Evolutionary conservation across 2,888 invertebrate species (phyloP), one percentile per base, ranked within the genome.

Genomic region (Pammene fasciana): DNA sequence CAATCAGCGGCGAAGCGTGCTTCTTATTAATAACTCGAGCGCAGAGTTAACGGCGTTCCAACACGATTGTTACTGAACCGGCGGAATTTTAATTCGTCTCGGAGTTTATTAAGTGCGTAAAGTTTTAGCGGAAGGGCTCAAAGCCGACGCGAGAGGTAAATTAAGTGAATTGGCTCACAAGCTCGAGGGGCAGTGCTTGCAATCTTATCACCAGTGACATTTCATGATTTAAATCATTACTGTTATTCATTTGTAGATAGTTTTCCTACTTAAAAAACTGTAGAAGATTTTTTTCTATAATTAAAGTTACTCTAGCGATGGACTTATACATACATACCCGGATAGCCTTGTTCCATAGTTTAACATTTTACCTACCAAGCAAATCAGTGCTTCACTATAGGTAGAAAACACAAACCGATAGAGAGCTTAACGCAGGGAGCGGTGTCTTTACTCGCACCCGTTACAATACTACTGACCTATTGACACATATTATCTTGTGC

Each of bases 41-140:
- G 86, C 88, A 86, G 87, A 88, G 88, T 85, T 87, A 86, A 86
- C 86, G 82, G 86, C 85, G 85, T 86, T 87, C 88, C 85, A 75
- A 87, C 89, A 88, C 84, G 89, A 88, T 88, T 89, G 88, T 88
- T 88, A 84, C 88, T 86, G 87, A 89, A 86, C 90, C 87, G 84
- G 84, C 83, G 89, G 90, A 90, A 90, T 91, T 92, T 92, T 91
- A 92, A 92, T 90, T 90, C 87, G 85, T 82, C 86, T 82, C 81
- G 75, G 86, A 88, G 89, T 92, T 91, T 89, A 90, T 92, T 90
- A 92, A 90, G 90, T 90, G 90, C 89, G 90, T 90, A 89, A 91
- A 91, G 88, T 92, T 92, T 89, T 82, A 86, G 86, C 84, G 82
- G 81, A 72, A 68, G 80, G 83, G 79, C 79, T 80, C 82, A 81